Conservation (phyloP, 2,113 vertebrate genomes). For the Chaenogobius annularis region DNA sequence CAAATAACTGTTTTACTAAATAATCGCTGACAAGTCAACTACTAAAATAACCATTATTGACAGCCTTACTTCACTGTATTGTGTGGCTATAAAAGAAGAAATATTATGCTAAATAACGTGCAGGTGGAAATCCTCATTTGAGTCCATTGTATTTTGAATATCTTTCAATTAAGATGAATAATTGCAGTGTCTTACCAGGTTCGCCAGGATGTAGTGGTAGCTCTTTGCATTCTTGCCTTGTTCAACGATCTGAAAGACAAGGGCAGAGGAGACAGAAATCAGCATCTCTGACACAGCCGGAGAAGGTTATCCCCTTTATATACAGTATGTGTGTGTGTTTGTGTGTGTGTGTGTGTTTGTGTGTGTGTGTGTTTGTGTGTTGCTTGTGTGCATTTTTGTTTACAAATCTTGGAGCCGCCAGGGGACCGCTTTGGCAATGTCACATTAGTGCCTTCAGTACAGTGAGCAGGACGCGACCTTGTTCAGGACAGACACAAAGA, state of each 20-base stretch:
- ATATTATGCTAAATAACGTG: too few relatives aligned
- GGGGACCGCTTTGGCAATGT: constrained; percentile 13
- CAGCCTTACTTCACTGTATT: too few relatives aligned
- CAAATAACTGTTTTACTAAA: too few relatives aligned
- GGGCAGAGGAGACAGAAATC: constrained; percentile 18
- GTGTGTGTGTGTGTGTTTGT: constrained; percentile 6
- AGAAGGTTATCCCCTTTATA: not conserved
- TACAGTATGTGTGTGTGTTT: constrained; percentile 18
- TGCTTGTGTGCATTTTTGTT: constrained; percentile 20
- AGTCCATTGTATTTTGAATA: not conserved
- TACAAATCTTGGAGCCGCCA: not conserved
- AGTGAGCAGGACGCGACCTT: constrained; percentile 43
- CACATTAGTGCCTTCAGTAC: constrained; percentile 20
- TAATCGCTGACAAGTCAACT: too few relatives aligned
- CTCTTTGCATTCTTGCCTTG: constrained; percentile 95
- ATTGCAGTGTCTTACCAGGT: constrained; percentile 84
- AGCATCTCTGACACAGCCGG: constrained; percentile 17
- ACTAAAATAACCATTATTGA: too few relatives aligned
- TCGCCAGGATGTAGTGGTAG: constrained; percentile 98
- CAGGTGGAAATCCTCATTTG: too few relatives aligned
- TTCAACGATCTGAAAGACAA: constrained; percentile 87
- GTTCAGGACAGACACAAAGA: constrained; percentile 36
- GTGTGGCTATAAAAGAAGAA: too few relatives aligned
- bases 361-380: constrained; percentile 1
- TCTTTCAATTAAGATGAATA: not conserved